Evolutionary conservation across 2,113 vertebrate genomes (phyloP).

Genomic region (Podarcis cretensis): DNA sequence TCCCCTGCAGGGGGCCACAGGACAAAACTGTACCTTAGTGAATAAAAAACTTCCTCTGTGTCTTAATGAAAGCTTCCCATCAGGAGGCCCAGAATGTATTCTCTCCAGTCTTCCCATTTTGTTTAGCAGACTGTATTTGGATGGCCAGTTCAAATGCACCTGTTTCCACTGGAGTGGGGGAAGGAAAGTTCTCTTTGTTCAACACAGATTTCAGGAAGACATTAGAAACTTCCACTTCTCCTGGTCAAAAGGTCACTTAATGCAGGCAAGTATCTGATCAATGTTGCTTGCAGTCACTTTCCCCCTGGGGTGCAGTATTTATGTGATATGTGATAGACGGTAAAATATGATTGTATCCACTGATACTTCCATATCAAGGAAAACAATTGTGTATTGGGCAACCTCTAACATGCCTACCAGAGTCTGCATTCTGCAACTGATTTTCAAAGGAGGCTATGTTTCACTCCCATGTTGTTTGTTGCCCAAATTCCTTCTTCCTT

Average conservation of each 20-base stretch:
- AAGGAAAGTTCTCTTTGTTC: constrained; percentile 61
- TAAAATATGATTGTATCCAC: not conserved
- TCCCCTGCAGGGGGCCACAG: constrained; percentile 71
- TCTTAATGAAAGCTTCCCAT: constrained; percentile 60
- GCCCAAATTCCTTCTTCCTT: not conserved
- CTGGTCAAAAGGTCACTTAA: constrained; percentile 85
- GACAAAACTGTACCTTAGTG: constrained; percentile 71
- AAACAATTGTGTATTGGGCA: not conserved
- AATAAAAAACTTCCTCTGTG: constrained; percentile 70
- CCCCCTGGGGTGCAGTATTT: not conserved
- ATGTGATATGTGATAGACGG: not conserved
- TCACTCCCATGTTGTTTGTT: not conserved
- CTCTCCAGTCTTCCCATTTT: constrained; percentile 72
- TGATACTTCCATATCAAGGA: not conserved
- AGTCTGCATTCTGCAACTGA: not conserved
- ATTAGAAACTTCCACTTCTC: constrained; percentile 59
- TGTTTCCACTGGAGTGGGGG: constrained; percentile 75
- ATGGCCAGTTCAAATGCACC: constrained; percentile 82
- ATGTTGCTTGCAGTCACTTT: not conserved
- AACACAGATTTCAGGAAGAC: constrained; percentile 53
- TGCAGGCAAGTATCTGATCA: not conserved
- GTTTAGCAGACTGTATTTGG: constrained; percentile 72
- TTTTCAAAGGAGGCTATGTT: constrained; percentile 40
- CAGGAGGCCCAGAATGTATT: constrained; percentile 61
- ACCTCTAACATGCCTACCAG: not conserved